Percentiles rank a stretch among this genome's conserved stretches.
phyloP scores from a whole-genome alignment of 2,113 vertebrate genomes.

The Entelurus aequoreus region DNA sequence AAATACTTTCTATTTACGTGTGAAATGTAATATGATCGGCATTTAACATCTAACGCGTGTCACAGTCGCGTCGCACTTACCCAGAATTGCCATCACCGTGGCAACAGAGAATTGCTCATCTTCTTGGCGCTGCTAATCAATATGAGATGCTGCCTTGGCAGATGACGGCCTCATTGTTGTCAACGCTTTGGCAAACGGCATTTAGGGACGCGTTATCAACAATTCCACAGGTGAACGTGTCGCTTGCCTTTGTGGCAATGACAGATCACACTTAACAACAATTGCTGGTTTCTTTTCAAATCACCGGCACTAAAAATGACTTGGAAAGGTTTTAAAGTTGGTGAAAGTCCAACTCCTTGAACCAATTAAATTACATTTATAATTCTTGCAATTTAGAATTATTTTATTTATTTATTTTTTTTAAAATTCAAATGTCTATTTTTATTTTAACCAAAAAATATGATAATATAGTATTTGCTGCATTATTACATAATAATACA shows the following conservation, averaged over 20 bases:
- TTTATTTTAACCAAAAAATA: no score
- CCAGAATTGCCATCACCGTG: constrained; percentile 32
- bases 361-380: no score
- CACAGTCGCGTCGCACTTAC: constrained; percentile 12
- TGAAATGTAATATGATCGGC: neutral
- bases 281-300: no score
- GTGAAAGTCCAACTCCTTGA: no score
- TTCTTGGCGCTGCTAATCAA: constrained; percentile 49
- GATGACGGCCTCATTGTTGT: constrained; percentile 56
- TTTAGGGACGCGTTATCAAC: constrained; percentile 67
- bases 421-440: no score
- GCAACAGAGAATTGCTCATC: constrained; percentile 37
- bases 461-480: no score
- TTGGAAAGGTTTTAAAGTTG: no score
- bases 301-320: no score
- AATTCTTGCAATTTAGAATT: no score
- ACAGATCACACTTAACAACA: constrained; percentile 30
- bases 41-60: neutral
- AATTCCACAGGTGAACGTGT: constrained; percentile 70
- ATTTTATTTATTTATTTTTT: no score
- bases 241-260: constrained; percentile 54
- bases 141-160: constrained; percentile 45
- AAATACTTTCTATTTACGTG: neutral
- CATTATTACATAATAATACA: no score
- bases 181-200: constrained; percentile 64